A percentile compares a stretch with the other conserved stretches of the same genome.
These are phyloP conservation scores for Proterorhinus semilunaris DNA, from an alignment of 2,113 vertebrate species.

Conservation along the genomic window DNA sequence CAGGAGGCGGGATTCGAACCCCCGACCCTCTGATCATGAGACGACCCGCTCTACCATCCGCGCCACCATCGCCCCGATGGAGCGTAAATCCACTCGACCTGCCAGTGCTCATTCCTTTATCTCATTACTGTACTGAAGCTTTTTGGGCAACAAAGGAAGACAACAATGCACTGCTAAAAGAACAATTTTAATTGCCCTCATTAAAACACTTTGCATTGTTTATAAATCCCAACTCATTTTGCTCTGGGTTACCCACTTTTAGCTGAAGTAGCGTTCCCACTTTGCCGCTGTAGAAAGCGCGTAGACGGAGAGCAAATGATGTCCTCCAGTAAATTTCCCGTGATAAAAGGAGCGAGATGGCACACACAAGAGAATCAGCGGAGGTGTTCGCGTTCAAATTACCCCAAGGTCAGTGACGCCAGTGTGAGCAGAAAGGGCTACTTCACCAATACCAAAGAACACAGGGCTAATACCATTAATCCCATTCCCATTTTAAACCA, in stretches of 20 bases:
- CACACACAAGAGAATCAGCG: background rate
- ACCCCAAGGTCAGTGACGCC: conserved; percentile 8
- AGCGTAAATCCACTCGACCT: too few species aligned
- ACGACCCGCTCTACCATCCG: too few species aligned
- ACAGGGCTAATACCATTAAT: conserved; percentile 7
- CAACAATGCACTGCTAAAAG: background rate
- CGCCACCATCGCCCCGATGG: too few species aligned
- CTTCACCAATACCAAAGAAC: conserved; percentile 22
- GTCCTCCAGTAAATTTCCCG: background rate
- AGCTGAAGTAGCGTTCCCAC: conserved; percentile 27
- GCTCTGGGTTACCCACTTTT: conserved; percentile 9
- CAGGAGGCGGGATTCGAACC: too few species aligned
- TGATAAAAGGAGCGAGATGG: background rate
- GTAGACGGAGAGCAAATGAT: background rate
- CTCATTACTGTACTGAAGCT: background rate
- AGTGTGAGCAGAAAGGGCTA: conserved; percentile 1
- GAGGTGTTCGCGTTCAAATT: conserved; percentile 25
- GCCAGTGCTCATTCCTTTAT: too few species aligned
- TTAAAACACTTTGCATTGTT: conserved; percentile 15
- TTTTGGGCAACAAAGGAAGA: background rate
- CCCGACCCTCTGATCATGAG: too few species aligned
- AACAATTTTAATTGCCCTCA: conserved; percentile 6
- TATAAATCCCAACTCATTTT: conserved; percentile 8
- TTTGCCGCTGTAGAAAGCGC: background rate
- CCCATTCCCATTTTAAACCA: background rate